A percentile compares a stretch with the other conserved stretches of the same genome.
These are phyloP conservation scores for Xenopus petersii DNA, from an alignment of 2,797 vertebrate species.

Conservation along the genomic window DNA sequence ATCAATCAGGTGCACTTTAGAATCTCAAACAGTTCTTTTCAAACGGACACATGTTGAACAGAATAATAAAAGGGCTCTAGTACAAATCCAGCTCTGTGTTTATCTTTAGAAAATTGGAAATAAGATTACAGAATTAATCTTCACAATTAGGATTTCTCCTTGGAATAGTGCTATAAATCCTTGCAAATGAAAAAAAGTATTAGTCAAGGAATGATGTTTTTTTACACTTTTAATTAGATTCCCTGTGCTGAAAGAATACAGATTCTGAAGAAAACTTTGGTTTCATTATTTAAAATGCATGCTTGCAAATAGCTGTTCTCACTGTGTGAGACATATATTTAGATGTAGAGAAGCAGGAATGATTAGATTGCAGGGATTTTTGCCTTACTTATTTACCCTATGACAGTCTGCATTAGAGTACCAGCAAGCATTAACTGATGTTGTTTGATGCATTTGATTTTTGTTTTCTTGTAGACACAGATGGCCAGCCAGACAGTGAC, in stretches of 20 bases:
- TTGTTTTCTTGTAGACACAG: too few species aligned
- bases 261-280: background rate
- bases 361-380: too few species aligned
- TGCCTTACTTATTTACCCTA: too few species aligned
- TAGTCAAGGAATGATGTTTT: background rate
- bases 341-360: background rate
- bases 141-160: conserved; percentile 1
- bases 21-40: conserved; percentile 8
- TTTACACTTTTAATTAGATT: conserved; percentile 1
- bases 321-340: background rate
- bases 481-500: too few species aligned
- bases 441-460: too few species aligned
- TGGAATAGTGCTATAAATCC: conserved; percentile 2
- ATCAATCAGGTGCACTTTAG: conserved; percentile 3
- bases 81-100: background rate
- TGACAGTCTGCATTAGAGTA: too few species aligned
- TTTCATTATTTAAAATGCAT: conserved; percentile 1
- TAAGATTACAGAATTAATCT: conserved; percentile 6
- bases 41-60: conserved; percentile 3
- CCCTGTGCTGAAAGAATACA: background rate
- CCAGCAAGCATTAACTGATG: too few species aligned
- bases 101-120: conserved; percentile 1
- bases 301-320: background rate
- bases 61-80: conserved; percentile 5
- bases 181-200: conserved; percentile 2